Evolutionary conservation across 2,797 vertebrate genomes (phyloP).

Genomic region (Pachyuromys duprasi): DNA sequence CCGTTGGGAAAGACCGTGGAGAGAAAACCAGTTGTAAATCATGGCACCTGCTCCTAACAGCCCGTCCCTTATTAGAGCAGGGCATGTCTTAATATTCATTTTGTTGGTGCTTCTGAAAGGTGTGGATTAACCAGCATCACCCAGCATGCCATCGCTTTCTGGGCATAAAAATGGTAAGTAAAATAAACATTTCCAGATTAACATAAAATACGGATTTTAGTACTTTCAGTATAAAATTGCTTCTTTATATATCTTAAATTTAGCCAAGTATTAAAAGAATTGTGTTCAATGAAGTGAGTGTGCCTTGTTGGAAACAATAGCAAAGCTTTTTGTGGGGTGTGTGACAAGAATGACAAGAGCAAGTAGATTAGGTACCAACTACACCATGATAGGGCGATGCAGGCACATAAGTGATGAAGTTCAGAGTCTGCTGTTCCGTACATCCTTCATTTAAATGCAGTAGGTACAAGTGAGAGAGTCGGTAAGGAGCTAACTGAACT

Average conservation of each 20-base stretch:
- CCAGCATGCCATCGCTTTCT: not conserved
- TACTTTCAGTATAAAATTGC: not conserved
- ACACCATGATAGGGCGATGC: not conserved
- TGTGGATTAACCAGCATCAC: not conserved
- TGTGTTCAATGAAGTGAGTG: slow-evolving; percentile 59
- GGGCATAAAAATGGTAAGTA: not conserved
- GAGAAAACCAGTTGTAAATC: not conserved
- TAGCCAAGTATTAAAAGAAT: slow-evolving; percentile 22
- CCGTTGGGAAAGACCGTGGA: not conserved
- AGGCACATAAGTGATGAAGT: not conserved
- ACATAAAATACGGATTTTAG: slow-evolving; percentile 31
- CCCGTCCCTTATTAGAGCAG: not conserved
- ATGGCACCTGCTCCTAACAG: not conserved
- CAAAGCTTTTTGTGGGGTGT: slow-evolving; percentile 47
- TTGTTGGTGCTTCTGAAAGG: not conserved
- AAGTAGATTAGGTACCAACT: not conserved
- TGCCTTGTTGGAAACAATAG: slow-evolving; percentile 55
- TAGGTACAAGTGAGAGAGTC: slow-evolving; percentile 1
- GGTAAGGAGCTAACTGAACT: slow-evolving; percentile 44
- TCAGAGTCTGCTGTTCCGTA: not conserved
- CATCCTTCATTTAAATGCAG: not conserved
- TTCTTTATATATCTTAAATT: not conserved
- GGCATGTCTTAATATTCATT: not conserved
- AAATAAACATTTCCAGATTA: not conserved
- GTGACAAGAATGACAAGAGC: no score